Conservation (phyloP, 2,113 vertebrate genomes). For the Oxygymnocypris stewartii region DNA sequence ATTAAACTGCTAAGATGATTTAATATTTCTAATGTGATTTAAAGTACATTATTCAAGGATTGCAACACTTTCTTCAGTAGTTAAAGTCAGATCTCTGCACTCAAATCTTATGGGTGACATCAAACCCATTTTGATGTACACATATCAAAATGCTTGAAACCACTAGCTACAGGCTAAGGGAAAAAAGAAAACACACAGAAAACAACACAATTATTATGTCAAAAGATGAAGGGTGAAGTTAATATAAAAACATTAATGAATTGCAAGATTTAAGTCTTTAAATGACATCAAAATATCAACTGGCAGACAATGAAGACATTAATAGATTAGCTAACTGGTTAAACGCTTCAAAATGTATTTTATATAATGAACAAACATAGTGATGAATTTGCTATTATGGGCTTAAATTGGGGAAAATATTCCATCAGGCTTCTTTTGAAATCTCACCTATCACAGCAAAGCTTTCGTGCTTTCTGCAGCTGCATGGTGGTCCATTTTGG, state of each 20-base stretch:
- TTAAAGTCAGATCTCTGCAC: background rate
- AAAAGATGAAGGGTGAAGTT: conserved; percentile 7
- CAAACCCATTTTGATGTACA: conserved; percentile 15
- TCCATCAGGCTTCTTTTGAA: background rate
- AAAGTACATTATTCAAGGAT: background rate
- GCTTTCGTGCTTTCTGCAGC: conserved; percentile 84
- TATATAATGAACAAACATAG: background rate
- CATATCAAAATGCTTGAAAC: background rate
- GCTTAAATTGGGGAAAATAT: background rate
- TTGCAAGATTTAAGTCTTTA: background rate
- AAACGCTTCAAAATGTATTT: background rate
- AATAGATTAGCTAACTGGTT: background rate
- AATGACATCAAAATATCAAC: background rate
- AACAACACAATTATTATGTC: background rate
- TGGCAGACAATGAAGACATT: background rate
- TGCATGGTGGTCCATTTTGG: conserved; percentile 89
- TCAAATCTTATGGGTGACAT: conserved; percentile 12
- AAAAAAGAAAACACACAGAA: background rate
- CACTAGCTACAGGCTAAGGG: background rate
- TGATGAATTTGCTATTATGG: background rate
- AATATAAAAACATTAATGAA: background rate
- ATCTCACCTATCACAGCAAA: conserved; percentile 85
- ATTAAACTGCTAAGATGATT: background rate
- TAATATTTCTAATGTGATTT: background rate
- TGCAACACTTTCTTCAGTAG: background rate